Conservation (phyloP, 64 coral and sea anemone species). For the Montipora sp. region DNA sequence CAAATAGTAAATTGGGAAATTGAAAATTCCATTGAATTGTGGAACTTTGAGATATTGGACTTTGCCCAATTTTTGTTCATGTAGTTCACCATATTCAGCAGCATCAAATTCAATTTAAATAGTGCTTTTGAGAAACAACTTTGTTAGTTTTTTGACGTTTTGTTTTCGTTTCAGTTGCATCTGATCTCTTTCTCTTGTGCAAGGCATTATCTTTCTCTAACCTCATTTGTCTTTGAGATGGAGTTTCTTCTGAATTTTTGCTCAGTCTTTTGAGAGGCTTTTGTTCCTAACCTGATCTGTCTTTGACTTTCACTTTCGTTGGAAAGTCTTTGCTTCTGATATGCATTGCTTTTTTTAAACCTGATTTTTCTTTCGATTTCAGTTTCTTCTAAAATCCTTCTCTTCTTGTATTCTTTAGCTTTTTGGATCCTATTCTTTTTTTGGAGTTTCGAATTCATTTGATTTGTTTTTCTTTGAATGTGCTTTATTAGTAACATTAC, state of each 20-base stretch:
- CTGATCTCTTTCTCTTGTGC: constrained; percentile 23
- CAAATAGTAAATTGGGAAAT: background rate
- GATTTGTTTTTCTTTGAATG: constrained; percentile 27
- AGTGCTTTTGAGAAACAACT: constrained; percentile 49
- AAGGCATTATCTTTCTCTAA: constrained; percentile 10
- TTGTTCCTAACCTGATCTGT: background rate
- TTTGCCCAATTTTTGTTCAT: constrained; percentile 59
- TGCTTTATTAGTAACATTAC: background rate
- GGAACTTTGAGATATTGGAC: constrained; percentile 22
- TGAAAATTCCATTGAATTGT: background rate
- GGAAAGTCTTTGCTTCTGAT: background rate
- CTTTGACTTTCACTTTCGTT: constrained; percentile 7
- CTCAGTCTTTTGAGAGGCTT: background rate
- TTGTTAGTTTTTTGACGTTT: background rate
- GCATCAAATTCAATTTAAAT: constrained; percentile 63
- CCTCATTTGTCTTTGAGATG: constrained; percentile 43
- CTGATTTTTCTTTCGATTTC: constrained; percentile 22
- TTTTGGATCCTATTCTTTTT: constrained; percentile 23
- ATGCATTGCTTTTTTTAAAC: constrained; percentile 20
- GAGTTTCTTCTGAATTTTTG: constrained; percentile 35
- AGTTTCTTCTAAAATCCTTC: constrained; percentile 30
- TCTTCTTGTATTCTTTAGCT: constrained; percentile 44
- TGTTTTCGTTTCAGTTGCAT: constrained; percentile 20
- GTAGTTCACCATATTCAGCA: constrained; percentile 29
- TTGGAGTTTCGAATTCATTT: constrained; percentile 43